Conservation (phyloP, 1,140 invertebrate species). For the Centruroides vittatus region DNA sequence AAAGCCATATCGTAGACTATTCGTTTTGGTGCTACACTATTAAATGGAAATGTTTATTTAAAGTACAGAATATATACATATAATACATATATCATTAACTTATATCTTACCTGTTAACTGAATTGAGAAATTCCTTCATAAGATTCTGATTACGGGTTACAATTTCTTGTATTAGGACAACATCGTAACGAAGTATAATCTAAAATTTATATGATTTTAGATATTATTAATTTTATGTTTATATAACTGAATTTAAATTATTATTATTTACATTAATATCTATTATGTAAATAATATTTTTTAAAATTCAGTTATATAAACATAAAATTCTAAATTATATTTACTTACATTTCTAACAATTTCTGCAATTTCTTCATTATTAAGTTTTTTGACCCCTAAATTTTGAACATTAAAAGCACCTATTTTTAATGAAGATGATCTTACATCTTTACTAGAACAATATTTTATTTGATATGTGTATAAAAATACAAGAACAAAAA, state of each 20-base stretch:
- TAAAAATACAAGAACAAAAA: too few species aligned
- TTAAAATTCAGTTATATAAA: too few species aligned
- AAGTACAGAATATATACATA: not conserved
- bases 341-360: slow-evolving; percentile 7
- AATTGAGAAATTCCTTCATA: not conserved
- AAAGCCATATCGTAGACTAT: slow-evolving; percentile 1
- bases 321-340: too few species aligned
- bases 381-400: slow-evolving; percentile 2
- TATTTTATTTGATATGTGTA: too few species aligned
- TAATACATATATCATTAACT: not conserved
- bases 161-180: slow-evolving; percentile 8
- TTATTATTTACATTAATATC: too few species aligned
- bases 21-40: slow-evolving; percentile 1
- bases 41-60: not conserved
- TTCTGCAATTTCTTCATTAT: slow-evolving; percentile 4
- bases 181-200: slow-evolving; percentile 6
- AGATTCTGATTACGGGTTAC: slow-evolving; percentile 1
- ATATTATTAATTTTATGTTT: too few species aligned
- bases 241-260: too few species aligned
- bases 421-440: slow-evolving; percentile 1
- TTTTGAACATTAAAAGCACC: slow-evolving; percentile 13
- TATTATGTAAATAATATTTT: too few species aligned
- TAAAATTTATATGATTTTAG: not conserved
- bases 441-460: not conserved
- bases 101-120: slow-evolving; percentile 6